Evolutionary conservation across 2,113 vertebrate genomes (phyloP), one percentile per base, ranked within the genome.

Genomic region (western clawed frog (Xenopus tropicalis)): DNA sequence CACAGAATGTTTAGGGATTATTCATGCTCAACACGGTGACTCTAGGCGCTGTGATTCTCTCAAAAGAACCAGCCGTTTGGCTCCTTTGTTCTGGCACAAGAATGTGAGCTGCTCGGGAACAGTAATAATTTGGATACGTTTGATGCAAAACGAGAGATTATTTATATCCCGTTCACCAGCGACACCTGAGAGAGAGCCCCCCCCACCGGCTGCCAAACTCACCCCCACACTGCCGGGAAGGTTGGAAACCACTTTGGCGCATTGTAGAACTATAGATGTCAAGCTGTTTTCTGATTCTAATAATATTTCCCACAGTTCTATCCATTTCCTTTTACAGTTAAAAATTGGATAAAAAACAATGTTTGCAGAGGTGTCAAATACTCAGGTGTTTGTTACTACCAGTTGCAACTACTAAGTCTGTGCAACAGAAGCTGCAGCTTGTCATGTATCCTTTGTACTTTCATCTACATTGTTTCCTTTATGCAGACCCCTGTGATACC

Each of bases 211-310:
- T 58, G 62, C 62, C 71, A 56, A 23, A n/a, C n/a, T n/a, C 44
- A 24, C 25, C 22, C 71, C 71, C 71, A 72, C 71, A 66, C 62
- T 21, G 21, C 21, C 24, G 1, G 14, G 20, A 66, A 66, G 63
- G 71, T 29, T 64, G 21, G 13, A n/a, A 66, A 66, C 46, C 59
- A 54, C 42, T 46, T 25, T 16, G 12, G 29, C 9, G 23, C 63
- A 43, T 66, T 25, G 58, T 20, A 58, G 37, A 73, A 59, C 48
- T 42, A 66, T 57, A 72, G 52, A 58, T 20, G 23, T 48, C 62
- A 73, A 66, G 63, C 71, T 73, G 63, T 46, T 73, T 52, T 73
- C 71, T 56, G 46, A 43, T 44, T 57, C 21, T 56, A 57, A 43
- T 72, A 23, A 65, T 66, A 56, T 72, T 66, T 72, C 65, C 71